Evolutionary conservation across 2,113 vertebrate genomes (phyloP).

Genomic region (Archilochus colubris): DNA sequence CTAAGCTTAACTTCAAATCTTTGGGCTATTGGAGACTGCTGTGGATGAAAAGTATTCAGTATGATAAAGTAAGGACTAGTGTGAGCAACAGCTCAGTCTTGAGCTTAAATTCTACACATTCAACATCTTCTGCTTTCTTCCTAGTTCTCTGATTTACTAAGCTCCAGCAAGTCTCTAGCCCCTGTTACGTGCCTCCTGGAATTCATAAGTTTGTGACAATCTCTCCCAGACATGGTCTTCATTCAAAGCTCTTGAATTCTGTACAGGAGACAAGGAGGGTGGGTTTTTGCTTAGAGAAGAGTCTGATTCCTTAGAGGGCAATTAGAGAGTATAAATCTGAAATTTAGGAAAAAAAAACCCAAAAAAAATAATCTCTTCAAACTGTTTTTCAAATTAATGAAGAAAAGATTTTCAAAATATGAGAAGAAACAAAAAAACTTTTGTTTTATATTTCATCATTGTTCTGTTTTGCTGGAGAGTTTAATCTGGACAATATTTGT

Average conservation of each 20-base stretch:
- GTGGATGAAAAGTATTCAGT: not conserved
- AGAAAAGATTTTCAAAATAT: not conserved
- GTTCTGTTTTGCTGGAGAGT: not conserved
- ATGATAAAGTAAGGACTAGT: not conserved
- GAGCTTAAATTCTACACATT: not conserved
- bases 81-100: not conserved
- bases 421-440: not conserved
- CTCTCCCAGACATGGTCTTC: not conserved
- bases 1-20: not conserved
- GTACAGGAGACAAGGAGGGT: not conserved
- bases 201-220: not conserved
- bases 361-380: not conserved
- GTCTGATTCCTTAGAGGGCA: not conserved
- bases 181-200: not conserved
- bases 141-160: not conserved
- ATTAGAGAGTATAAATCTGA: not conserved
- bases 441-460: not conserved
- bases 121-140: not conserved
- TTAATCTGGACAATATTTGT: not conserved
- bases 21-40: not conserved
- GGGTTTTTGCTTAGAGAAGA: not conserved
- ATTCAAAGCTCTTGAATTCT: not conserved
- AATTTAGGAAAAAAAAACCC: not conserved
- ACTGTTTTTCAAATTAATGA: not conserved
- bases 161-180: not conserved